Conservation (phyloP, 2,888 invertebrate genomes). For the Dicyrtomina minuta region DNA sequence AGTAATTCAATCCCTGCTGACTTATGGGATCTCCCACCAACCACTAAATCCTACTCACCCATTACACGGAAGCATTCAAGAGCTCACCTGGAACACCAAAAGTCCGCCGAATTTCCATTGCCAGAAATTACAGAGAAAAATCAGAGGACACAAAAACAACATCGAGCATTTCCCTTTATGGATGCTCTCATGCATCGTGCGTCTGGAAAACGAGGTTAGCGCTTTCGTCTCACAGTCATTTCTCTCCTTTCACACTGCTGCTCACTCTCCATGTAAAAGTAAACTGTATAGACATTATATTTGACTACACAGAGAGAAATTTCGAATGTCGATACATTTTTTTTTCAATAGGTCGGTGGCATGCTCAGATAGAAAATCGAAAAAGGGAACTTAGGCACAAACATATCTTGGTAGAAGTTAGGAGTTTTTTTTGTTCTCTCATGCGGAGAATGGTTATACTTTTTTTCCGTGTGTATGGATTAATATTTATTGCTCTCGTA, state of each 20-base stretch:
- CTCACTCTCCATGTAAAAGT: background rate
- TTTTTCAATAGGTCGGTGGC: background rate
- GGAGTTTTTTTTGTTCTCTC: background rate
- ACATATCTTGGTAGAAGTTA: background rate
- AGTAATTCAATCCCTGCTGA: conserved; percentile 51
- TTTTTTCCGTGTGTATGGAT: too few relatives aligned
- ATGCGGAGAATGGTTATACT: background rate
- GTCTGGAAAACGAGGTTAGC: conserved; percentile 27
- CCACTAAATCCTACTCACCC: conserved; percentile 48
- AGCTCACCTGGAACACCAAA: conserved; percentile 23
- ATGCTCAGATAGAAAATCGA: too few relatives aligned
- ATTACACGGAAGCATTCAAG: conserved; percentile 34
- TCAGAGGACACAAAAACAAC: conserved; percentile 18
- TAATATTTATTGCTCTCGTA: too few relatives aligned
- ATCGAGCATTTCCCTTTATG: conserved; percentile 17
- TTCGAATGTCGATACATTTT: too few relatives aligned
- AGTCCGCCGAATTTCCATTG: conserved; percentile 26
- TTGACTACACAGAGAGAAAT: background rate
- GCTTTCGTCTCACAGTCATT: background rate
- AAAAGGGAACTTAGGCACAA: too few relatives aligned
- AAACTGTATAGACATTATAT: too few relatives aligned
- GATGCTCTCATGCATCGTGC: conserved; percentile 22
- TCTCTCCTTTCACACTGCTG: background rate
- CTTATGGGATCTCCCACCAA: conserved; percentile 51
- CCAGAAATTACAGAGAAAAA: conserved; percentile 3